These are phyloP conservation scores for Lagocephalus sceleratus DNA, from an alignment of 2,797 vertebrate species.

Conservation along the genomic window DNA sequence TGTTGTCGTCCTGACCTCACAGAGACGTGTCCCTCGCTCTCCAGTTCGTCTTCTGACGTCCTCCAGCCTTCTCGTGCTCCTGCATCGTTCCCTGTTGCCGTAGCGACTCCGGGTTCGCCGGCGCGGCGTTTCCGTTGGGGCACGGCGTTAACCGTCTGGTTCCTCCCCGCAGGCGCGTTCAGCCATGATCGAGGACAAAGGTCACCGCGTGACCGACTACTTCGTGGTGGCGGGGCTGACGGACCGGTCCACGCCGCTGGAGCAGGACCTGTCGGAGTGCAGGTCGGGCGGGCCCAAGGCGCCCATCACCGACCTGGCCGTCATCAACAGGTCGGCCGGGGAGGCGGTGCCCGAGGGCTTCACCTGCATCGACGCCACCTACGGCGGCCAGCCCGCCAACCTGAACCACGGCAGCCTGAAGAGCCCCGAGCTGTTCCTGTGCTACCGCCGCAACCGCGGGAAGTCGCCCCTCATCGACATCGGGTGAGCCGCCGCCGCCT, in stretches of 20 bases:
- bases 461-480: constrained; percentile 92
- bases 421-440: constrained; percentile 95
- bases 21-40: no score
- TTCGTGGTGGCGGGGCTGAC: constrained; percentile 97
- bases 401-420: constrained; percentile 97
- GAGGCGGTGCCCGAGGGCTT: constrained; percentile 94
- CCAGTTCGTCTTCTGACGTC: no score
- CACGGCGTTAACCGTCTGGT: background rate
- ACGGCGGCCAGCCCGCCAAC: constrained; percentile 90
- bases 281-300: constrained; percentile 90
- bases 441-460: constrained; percentile 88
- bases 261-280: constrained; percentile 90
- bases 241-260: constrained; percentile 86
- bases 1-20: no score
- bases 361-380: constrained; percentile 92
- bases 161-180: constrained; percentile 55
- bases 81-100: no score
- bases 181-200: constrained; percentile 96
- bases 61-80: no score
- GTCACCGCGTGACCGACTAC: constrained; percentile 96
- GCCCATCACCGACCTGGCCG: constrained; percentile 91
- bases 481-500: constrained; percentile 78
- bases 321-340: constrained; percentile 92
- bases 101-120: no score
- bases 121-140: no score